Conservation (phyloP, 2,888 invertebrate genomes). For the Plebejus argus region DNA sequence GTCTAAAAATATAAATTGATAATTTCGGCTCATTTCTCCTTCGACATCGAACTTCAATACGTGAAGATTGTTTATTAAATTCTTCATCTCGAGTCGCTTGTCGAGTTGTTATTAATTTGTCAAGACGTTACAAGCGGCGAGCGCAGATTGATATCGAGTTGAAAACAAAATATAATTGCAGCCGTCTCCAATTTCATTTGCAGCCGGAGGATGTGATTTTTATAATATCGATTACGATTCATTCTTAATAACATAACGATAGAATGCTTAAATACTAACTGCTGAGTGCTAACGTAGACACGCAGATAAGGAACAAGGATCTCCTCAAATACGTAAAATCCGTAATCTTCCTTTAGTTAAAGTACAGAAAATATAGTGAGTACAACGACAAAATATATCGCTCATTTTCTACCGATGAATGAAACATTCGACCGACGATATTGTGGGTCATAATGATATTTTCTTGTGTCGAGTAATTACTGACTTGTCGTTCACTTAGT, state of each 20-base stretch:
- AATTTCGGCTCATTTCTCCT: not conserved
- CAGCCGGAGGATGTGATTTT: not conserved
- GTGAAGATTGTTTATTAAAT: not conserved
- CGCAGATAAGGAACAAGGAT: no score
- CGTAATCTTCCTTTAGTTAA: no score
- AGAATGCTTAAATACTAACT: not conserved
- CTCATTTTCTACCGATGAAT: no score
- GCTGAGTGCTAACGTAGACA: no score
- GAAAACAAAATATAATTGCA: not conserved
- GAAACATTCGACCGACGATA: not conserved
- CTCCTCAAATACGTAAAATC: no score
- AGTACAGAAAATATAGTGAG: no score
- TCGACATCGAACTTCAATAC: not conserved
- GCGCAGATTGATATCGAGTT: not conserved
- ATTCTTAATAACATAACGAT: not conserved
- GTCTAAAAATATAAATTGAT: slow-evolving; percentile 3
- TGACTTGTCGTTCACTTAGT: not conserved
- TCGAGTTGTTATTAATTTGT: slow-evolving; percentile 1
- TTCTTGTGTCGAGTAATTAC: not conserved
- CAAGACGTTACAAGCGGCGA: not conserved
- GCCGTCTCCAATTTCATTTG: not conserved
- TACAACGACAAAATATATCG: no score
- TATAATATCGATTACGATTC: not conserved
- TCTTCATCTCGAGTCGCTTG: not conserved
- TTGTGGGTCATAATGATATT: not conserved